A percentile compares a stretch with the other conserved stretches of the same genome.
Evolutionary conservation across 2,113 vertebrate species (phyloP).

Genomic region (Ammodramus savannarum): DNA sequence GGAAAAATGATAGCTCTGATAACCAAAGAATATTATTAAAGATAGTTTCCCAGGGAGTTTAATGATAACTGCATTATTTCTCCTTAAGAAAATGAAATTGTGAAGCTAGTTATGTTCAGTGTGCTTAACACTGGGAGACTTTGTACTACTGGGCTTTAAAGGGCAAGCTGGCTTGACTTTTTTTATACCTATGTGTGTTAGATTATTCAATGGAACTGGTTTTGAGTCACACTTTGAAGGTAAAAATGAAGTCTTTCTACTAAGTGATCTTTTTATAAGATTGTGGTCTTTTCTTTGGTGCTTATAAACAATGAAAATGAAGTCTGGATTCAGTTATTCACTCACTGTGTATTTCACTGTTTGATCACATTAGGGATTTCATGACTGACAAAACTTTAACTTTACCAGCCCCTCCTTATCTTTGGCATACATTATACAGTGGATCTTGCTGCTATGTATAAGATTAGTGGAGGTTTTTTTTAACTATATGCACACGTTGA

Average conservation of each 20-base stretch:
- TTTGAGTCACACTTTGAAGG: neutral
- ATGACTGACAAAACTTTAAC: constrained; percentile 17
- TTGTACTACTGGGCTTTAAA: neutral
- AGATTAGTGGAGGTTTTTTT: neutral
- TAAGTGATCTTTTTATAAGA: neutral
- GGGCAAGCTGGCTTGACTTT: neutral
- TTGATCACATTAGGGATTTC: constrained; percentile 31
- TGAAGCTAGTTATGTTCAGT: constrained; percentile 40
- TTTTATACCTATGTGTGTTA: neutral
- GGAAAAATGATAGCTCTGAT: constrained; percentile 63
- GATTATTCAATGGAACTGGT: neutral
- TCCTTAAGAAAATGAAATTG: constrained; percentile 59
- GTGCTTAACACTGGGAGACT: neutral
- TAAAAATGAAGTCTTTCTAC: neutral
- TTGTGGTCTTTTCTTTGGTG: neutral
- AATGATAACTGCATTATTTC: constrained; percentile 69
- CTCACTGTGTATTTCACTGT: constrained; percentile 13
- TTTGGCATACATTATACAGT: neutral
- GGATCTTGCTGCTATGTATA: neutral
- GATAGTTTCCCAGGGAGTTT: constrained; percentile 58
- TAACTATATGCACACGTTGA: neutral
- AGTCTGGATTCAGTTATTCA: constrained; percentile 64
- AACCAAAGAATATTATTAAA: constrained; percentile 70
- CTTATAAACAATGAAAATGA: constrained; percentile 9
- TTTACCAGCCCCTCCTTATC: neutral